phyloP scores from a whole-genome alignment of 2,113 vertebrate species.

The Erinaceus europaeus region DNA sequence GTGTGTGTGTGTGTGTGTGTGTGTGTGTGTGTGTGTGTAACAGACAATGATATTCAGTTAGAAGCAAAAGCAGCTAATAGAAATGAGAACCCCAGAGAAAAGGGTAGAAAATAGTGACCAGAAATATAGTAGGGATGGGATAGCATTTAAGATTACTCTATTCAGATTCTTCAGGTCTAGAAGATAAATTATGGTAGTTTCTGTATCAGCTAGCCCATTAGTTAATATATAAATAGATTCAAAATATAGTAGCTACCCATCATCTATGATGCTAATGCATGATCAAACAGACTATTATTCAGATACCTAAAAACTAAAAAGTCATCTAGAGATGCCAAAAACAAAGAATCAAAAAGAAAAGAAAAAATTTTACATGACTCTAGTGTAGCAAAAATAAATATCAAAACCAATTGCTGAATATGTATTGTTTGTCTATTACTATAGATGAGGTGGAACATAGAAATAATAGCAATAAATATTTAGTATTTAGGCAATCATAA shows the following conservation, averaged over 20 bases:
- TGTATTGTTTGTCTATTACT: neutral
- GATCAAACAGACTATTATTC: neutral
- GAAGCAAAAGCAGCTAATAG: neutral
- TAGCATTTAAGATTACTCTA: neutral
- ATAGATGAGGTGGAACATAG: neutral
- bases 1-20: neutral
- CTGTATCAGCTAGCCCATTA: neutral
- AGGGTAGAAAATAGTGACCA: neutral
- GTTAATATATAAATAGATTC: conserved; percentile 18
- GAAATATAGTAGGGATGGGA: neutral
- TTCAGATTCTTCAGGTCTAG: neutral
- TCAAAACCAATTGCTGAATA: neutral
- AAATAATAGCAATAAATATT: neutral
- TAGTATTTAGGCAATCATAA: too few species aligned
- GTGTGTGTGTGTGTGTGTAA: neutral
- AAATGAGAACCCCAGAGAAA: neutral
- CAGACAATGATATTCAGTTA: neutral
- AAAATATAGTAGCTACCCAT: neutral
- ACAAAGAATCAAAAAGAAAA: neutral
- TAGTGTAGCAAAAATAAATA: neutral
- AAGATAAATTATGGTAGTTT: neutral
- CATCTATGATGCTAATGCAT: neutral
- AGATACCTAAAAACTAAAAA: neutral
- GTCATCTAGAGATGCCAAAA: neutral
- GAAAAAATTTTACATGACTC: neutral